phyloP scores from a whole-genome alignment of 1,140 invertebrate genomes.

The Panagrolaimus sp. region DNA sequence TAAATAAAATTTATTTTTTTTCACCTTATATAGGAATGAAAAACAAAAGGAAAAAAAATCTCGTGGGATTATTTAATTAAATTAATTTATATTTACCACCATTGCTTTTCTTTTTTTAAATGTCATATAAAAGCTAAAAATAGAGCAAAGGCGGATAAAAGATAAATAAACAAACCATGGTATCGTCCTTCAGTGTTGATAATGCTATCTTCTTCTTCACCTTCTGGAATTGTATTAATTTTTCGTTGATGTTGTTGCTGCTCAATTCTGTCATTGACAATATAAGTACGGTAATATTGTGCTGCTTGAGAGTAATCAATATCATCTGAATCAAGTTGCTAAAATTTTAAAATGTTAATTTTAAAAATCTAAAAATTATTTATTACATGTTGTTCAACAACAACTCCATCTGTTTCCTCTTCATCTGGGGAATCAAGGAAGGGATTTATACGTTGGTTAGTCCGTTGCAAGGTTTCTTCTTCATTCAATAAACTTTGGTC shows the following conservation, averaged over 20 bases:
- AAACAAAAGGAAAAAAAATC: background rate
- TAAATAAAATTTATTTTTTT: background rate
- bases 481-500: background rate
- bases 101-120: too few relatives aligned
- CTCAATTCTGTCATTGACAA: conserved; percentile 30
- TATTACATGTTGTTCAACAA: conserved; percentile 35
- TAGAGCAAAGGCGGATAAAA: background rate
- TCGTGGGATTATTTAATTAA: background rate
- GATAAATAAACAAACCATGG: conserved; percentile 28
- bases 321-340: conserved; percentile 53
- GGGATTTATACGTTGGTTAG: conserved; percentile 42
- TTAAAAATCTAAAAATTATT: background rate
- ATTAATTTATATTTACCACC: background rate
- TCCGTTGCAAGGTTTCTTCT: conserved; percentile 19
- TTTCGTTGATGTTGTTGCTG: conserved; percentile 37
- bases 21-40: background rate
- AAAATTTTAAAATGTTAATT: conserved; percentile 15
- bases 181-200: conserved; percentile 35
- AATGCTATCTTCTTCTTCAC: conserved; percentile 48
- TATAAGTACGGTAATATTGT: conserved; percentile 38
- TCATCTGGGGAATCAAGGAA: conserved; percentile 50
- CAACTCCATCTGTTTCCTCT: conserved; percentile 36
- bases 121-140: too few relatives aligned
- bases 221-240: conserved; percentile 58
- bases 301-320: conserved; percentile 44